Base-by-base conservation (phyloP, 2,888 invertebrate species). In the Parelbella ahira region DNA sequence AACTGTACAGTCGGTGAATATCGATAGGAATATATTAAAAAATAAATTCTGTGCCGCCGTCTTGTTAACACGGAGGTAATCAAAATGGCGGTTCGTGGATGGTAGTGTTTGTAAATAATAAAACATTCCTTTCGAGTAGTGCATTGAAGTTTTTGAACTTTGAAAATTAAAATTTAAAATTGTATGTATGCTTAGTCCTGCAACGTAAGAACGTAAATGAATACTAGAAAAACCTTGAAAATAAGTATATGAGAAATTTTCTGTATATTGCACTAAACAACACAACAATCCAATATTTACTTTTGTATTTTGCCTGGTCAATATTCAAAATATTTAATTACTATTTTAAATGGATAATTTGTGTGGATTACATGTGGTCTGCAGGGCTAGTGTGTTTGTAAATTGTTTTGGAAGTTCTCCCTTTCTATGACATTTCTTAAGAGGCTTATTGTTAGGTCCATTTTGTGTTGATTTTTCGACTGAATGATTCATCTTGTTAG, bases 51-150 rank as follows among this genome's bases (percentile, higher is more conserved):
- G 10, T 10, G 23, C 9, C 11, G 36, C 30, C 36, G 21, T 33
- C 19, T 37, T 38, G 29, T 34, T 28, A 19, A 7, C n/a, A 1
- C 7, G 34, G 28, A 27, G 20, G 4, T 2, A 27, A 42, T 23
- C 13, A 30, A 36, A 29, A 36, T 42, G 42, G 36, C 18, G 42
- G 23, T 18, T 12, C n/a, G 10, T 11, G 11, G 13, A 25, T 36
- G 7, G 27, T 29, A 34, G 34, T 42, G 42, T 34, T 34, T 73
- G 72, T 75, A 70, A 65, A 72, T 75, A 72, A 57, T 59, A 60
- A 56, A 61, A 80, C 81, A 81, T 81, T 82, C 81, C 81, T 78
- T 71, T 71, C 56, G 45, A 45, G 70, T 77, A 77, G 69, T 67
- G 75, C 68, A 72, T 71, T 76, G 61, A 71, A 56, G 56, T 66